phyloP scores from a whole-genome alignment of 2,797 vertebrate species.

The Fringilla coelebs region DNA sequence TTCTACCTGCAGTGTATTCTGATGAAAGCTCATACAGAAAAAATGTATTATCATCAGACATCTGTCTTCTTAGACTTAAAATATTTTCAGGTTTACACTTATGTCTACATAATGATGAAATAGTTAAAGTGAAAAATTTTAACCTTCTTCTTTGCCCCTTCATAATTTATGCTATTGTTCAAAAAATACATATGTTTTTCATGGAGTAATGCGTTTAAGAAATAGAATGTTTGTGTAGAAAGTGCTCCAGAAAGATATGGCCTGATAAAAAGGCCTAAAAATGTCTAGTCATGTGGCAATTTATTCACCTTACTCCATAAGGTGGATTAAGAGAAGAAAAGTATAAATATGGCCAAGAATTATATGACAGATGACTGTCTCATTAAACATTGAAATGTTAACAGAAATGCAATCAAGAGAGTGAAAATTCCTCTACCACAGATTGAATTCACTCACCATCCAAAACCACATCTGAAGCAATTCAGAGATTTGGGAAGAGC shows the following conservation, averaged over 20 bases:
- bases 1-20: not conserved
- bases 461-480: not conserved
- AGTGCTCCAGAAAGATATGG: not conserved
- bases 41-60: not conserved
- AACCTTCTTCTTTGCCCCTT: not conserved
- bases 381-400: conserved; percentile 1
- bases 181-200: conserved; percentile 1
- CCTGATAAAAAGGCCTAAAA: conserved; percentile 41
- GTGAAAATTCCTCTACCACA: not conserved
- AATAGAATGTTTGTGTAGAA: not conserved
- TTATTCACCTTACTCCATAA: conserved; percentile 10
- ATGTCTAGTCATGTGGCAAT: not conserved
- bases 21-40: not conserved
- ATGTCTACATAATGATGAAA: not conserved
- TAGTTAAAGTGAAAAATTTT: not conserved
- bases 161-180: not conserved
- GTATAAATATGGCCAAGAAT: not conserved
- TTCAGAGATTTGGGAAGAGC: not conserved
- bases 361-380: not conserved
- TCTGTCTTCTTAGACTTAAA: not conserved
- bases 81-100: not conserved
- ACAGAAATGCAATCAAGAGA: not conserved
- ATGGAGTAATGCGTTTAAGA: not conserved
- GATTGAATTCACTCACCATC: not conserved
- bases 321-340: not conserved